Conservation (phyloP, 2,797 vertebrate species). For the Cirrhinus molitorella region DNA sequence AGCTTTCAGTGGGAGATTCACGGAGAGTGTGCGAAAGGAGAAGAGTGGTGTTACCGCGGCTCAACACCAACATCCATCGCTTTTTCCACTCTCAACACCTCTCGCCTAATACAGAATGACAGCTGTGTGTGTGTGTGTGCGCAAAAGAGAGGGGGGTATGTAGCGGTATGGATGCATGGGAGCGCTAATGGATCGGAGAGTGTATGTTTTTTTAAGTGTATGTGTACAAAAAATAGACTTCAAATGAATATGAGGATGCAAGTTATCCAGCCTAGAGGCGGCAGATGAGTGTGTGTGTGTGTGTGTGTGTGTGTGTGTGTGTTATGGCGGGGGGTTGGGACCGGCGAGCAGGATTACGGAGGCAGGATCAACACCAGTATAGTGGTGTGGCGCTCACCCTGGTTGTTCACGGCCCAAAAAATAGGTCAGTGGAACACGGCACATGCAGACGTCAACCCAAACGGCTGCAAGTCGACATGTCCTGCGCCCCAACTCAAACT, state of each 20-base stretch:
- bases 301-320: conserved; percentile 51
- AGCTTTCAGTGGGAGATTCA: conserved; percentile 53
- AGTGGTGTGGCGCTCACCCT: conserved; percentile 71
- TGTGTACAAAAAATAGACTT: neutral
- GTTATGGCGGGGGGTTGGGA: conserved; percentile 51
- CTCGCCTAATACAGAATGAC: conserved; percentile 67
- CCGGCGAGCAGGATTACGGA: conserved; percentile 71
- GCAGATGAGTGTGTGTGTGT: conserved; percentile 29
- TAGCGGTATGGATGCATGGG: conserved; percentile 45
- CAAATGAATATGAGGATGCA: conserved; percentile 39
- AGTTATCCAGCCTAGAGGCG: neutral
- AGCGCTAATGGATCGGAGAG: conserved; percentile 7
- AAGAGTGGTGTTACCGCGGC: conserved; percentile 54
- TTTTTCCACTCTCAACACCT: conserved; percentile 66
- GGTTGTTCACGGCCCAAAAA: conserved; percentile 75
- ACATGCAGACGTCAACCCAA: conserved; percentile 52
- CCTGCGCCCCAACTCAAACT: conserved; percentile 16
- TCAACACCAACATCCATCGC: conserved; percentile 61
- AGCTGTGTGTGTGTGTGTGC: conserved; percentile 64
- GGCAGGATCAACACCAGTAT: conserved; percentile 76
- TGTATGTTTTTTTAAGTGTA: conserved; percentile 11
- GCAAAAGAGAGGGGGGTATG: conserved; percentile 44
- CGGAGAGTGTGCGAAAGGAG: conserved; percentile 31
- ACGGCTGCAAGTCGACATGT: neutral
- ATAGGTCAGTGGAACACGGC: conserved; percentile 85